Evolutionary conservation across 2,113 vertebrate genomes (phyloP).

Genomic region (Oreocharis arfaki): DNA sequence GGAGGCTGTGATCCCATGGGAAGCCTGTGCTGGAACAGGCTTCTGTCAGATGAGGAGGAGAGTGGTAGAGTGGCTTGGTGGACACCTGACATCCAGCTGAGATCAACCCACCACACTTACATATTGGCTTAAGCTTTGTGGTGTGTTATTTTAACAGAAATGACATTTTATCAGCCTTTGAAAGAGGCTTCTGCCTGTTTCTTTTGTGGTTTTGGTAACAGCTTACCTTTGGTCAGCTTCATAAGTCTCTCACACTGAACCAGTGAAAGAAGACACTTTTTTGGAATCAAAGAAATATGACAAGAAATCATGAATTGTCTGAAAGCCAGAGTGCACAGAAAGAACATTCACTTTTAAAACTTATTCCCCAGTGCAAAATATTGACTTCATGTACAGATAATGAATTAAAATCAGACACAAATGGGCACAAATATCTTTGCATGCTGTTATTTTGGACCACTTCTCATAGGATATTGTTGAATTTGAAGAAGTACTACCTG

Average conservation of each 20-base stretch:
- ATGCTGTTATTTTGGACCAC: not conserved
- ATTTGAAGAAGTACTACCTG: not conserved
- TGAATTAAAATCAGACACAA: not conserved
- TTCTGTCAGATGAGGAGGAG: not conserved
- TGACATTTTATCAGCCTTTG: too few relatives aligned
- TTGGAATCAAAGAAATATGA: not conserved
- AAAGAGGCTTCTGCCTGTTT: not conserved
- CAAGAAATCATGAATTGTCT: not conserved
- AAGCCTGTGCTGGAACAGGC: not conserved
- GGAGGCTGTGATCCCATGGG: accelerated
- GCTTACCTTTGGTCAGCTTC: not conserved
- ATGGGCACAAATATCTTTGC: not conserved
- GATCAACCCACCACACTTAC: not conserved
- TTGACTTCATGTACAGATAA: not conserved
- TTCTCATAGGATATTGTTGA: not conserved
- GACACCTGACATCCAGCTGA: not conserved
- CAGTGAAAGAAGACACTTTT: not conserved
- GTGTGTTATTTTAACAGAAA: not conserved
- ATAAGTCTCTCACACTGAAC: not conserved
- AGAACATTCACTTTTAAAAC: not conserved
- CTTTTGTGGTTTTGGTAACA: not conserved
- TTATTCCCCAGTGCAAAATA: not conserved
- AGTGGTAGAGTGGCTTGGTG: not conserved
- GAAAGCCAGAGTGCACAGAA: not conserved
- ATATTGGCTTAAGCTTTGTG: not conserved